phyloP scores from a whole-genome alignment of 2,888 invertebrate species.

The Galeopsomyia nigrocyanea region DNA sequence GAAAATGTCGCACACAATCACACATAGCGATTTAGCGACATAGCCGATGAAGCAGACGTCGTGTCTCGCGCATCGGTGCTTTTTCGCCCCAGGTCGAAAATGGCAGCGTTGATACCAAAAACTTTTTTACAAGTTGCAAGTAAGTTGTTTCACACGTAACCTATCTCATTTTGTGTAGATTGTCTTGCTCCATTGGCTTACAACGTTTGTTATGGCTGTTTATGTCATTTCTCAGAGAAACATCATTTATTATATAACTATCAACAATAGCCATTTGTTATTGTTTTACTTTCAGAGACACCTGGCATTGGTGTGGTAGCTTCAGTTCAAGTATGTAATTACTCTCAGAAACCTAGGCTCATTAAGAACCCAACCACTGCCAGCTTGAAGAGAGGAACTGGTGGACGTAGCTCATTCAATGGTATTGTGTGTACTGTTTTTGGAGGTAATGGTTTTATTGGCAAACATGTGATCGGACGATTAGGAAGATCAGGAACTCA shows the following conservation, averaged over 20 bases:
- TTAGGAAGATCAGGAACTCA: slow-evolving; percentile 90
- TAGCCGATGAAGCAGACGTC: slow-evolving; percentile 35
- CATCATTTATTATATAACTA: slow-evolving; percentile 49
- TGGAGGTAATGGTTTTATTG: slow-evolving; percentile 91
- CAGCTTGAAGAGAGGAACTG: slow-evolving; percentile 84
- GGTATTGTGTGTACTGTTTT: slow-evolving; percentile 99
- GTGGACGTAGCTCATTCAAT: slow-evolving; percentile 96
- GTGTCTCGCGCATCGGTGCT: slow-evolving; percentile 33
- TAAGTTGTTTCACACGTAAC: slow-evolving; percentile 50
- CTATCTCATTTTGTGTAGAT: not conserved
- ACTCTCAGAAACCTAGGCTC: slow-evolving; percentile 54
- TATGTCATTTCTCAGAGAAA: slow-evolving; percentile 2
- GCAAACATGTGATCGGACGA: slow-evolving; percentile 88
- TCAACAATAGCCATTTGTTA: slow-evolving; percentile 29
- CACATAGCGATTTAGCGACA: no score
- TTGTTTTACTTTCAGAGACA: slow-evolving; percentile 49
- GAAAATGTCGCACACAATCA: not conserved
- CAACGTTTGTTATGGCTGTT: not conserved
- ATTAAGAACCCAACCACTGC: slow-evolving; percentile 67
- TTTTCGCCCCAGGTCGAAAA: slow-evolving; percentile 51
- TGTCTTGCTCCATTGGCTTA: no score
- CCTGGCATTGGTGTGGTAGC: slow-evolving; percentile 51
- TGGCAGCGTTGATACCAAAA: slow-evolving; percentile 59
- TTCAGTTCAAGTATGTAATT: slow-evolving; percentile 55
- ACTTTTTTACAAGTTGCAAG: slow-evolving; percentile 52